Evolutionary conservation across 2,888 invertebrate genomes (phyloP), one percentile per base, ranked within the genome.

Genomic region (Nyleta sp.): DNA sequence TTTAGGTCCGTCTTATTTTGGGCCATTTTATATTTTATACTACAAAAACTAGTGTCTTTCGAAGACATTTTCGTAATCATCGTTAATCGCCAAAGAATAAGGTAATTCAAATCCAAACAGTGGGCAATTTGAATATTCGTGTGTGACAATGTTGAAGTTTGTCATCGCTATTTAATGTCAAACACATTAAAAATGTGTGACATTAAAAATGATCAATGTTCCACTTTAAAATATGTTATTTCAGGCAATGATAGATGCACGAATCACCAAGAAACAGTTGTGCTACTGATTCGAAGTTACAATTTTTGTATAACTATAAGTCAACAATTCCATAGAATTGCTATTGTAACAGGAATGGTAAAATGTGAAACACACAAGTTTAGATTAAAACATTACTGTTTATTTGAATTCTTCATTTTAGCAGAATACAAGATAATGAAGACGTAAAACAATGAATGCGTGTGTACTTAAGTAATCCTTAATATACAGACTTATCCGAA

Each of bases 31-130:
- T n/a, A n/a, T n/a, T n/a, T n/a, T n/a, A n/a, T n/a, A n/a, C n/a
- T n/a, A n/a, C n/a, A n/a, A n/a, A n/a, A n/a, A n/a, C n/a, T n/a
- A n/a, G n/a, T n/a, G n/a, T n/a, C n/a, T n/a, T n/a, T n/a, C n/a
- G n/a, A n/a, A n/a, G n/a, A n/a, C n/a, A n/a, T n/a, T n/a, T n/a
- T n/a, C n/a, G n/a, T n/a, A n/a, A n/a, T n/a, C n/a, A n/a, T n/a
- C n/a, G n/a, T n/a, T n/a, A n/a, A n/a, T n/a, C n/a, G n/a, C n/a
- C 46, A 48, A 48, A 48, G 46, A 48, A 48, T 48, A 48, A 48
- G 24, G 22, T 22, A 48, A 48, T 48, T 24, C 8, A 22, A 11
- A 22, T 48, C n/a, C 8, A n/a, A 22, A 7, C 22, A 22, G 22
- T 46, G 22, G 18, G 20, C 46, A 46, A 46, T 46, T 46, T 46